These are phyloP conservation scores for Saccostrea echinata DNA, from an alignment of 1,140 invertebrate species.

Conservation along the genomic window DNA sequence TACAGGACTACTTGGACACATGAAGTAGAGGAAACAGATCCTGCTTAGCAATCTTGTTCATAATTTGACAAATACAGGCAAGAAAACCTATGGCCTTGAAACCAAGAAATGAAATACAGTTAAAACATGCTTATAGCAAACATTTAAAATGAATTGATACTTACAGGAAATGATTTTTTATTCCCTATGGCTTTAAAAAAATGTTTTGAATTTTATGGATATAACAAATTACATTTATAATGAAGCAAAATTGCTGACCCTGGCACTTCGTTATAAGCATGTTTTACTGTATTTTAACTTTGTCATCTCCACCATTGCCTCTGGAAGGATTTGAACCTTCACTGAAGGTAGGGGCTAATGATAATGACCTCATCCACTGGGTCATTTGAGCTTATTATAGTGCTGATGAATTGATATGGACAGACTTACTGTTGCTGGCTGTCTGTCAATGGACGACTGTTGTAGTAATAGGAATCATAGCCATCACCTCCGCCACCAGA, in stretches of 20 bases:
- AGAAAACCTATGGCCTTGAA: too few species aligned
- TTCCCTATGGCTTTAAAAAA: too few species aligned
- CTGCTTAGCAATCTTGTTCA: neutral
- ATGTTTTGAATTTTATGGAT: too few species aligned
- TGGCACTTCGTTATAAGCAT: too few species aligned
- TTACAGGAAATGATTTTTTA: too few species aligned
- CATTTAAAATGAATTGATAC: neutral
- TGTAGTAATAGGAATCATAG: slow-evolving; percentile 6
- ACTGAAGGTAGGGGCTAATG: neutral
- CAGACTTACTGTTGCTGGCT: slow-evolving; percentile 24
- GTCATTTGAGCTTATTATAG: neutral
- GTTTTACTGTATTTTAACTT: too few species aligned
- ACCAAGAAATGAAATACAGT: too few species aligned
- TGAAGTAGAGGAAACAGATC: neutral
- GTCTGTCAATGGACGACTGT: neutral
- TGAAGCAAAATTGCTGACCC: too few species aligned
- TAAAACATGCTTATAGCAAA: too few species aligned
- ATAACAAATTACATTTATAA: too few species aligned
- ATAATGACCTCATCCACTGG: neutral
- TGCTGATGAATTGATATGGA: neutral
- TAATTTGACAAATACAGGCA: neutral
- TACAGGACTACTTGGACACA: neutral
- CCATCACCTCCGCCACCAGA: neutral
- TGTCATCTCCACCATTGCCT: neutral
- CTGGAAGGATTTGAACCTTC: neutral